Base-by-base conservation (phyloP, 2,113 vertebrate species). In the Bucco capensis region DNA sequence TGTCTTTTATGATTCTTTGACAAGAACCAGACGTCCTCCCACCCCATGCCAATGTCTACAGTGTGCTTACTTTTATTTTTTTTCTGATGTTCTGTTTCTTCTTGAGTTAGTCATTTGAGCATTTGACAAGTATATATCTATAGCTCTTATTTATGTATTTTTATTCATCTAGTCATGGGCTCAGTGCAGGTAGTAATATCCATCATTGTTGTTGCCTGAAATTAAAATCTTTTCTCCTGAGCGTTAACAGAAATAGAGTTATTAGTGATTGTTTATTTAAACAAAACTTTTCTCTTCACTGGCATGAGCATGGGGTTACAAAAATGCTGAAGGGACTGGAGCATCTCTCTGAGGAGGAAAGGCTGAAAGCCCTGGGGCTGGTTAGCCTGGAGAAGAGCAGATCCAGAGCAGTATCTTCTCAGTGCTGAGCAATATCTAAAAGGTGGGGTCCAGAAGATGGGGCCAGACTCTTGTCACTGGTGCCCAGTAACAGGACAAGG, bases 1-100 rank as follows among this genome's bases (percentile, higher is more conserved):
- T 89, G 42, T 65, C 54, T 92, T 92, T 90, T 89, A 70, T 85
- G 70, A 76, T 27, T 78, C 21, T 62, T 86, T 86, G 90, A 85
- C 70, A 87, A 84, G 92, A 84, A 82, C 87, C 74, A 82, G 60
- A 57, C 24, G 0, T 87, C 70, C 58, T 92, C 77, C 80, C 42
- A 88, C 38, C 37, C 77, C 42, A 38, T 62, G 62, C 14, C 73
- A 78, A 19, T 86, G 58, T 72, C 58, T 91, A 5, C 35, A 69
- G 49, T 46, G 42, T 69, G 70, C 38, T 75, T 73, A 53, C 40
- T 15, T 42, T 42, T 11, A 69, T 49, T 54, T 58, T 53, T 94
- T 75, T 66, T 57, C 58, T 22, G 6, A 15, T 56, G 14, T 58
- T 35, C 33, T 66, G 37, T 9, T 82, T 88, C 33, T 81, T 74